Base-by-base conservation (phyloP, 92 coral and sea anemone genomes). In the Zoanthus sociatus region DNA sequence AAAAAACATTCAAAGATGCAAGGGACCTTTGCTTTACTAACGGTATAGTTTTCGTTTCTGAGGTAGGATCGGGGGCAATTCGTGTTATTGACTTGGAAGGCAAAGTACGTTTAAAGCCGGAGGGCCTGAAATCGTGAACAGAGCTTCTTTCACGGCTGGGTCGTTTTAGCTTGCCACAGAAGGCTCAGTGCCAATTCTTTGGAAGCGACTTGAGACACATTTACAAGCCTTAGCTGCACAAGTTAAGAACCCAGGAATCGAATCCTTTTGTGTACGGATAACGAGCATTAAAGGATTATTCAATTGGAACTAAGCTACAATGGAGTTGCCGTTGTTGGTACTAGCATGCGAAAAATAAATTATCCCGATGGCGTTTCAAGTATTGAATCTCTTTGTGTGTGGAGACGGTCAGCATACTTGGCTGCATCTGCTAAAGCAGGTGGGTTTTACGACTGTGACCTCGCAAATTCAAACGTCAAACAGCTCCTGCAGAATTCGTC, bases 1-100 rank as follows among this genome's bases (percentile, higher is more conserved):
- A 74, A 55, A 88, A 87, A 46, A 50, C 30, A 56, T 75, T 90
- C 70, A 79, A 90, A 45, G 93, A 90, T 90, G 90, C 88, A 3
- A 72, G 88, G 68, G 90, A 87, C 68, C 79, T 87, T 3, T 90
- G 88, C 79, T 73, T 48, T 70, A 82, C 73, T 18, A 87, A 79
- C 64, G 84, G 79, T 0, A 51, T 84, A 76, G 89, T 77, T 31
- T 87, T 90, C 66, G 82, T 87, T 77, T 87, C 89, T 1, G 89
- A 90, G 73, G 33, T 89, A 51, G 86, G 87, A 17, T 71, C 90
- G 37, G 58, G 78, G 9, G 87, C 87, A 48, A 78, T 78, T 66
- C 79, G 71, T 31, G 78, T 90, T 66, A 56, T 79, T 83, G 92
- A 90, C 66, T 47, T 90, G 37, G 7, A 81, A 79, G 87, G 83